Base-by-base conservation (phyloP, 2,888 invertebrate species). In the Erpobdella octoculata region DNA sequence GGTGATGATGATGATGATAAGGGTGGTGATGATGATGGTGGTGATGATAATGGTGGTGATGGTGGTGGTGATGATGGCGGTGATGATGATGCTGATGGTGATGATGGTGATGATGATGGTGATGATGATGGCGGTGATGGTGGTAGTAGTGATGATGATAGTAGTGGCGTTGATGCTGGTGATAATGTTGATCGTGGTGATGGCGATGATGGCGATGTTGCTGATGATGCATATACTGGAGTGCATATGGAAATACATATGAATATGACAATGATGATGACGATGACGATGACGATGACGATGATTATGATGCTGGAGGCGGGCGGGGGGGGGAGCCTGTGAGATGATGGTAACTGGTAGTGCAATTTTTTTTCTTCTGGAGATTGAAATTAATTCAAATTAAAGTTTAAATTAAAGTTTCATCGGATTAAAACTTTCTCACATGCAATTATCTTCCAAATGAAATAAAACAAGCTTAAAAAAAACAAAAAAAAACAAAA, bases 91-190 rank as follows among this genome's bases (percentile, higher is more conserved):
- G 65, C 6, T 68, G 48, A 71, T 70, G 37, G 65, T 64, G 62
- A 65, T 70, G 62, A 70, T 67, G 33, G 66, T 46, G 65, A 71
- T 41, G 66, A 71, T 68, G 38, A 71, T 64, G 48, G 48, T 46
- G 71, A 66, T 48, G 48, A 48, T 71, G 66, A 71, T 71, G 65
- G 5, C 41, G 48, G 66, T 70, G 37, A 70, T 64, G 62, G 36
- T 70, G 62, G 65, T 67, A 21, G 65, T 67, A 36, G 65, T 71
- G 65, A 71, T 67, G 65, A 71, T 71, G 48, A 67, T 68, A 46
- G 37, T 71, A 46, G 65, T 67, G 46, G 41, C 65, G 64, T 66
- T 38, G 46, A 71, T 71, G 41, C 36, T 41, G 41, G 65, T 65
- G 65, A 71, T 67, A 33, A 66, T 66, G 48, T 66, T 65, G 37